These are phyloP conservation scores for Ceyx melanurus DNA, from an alignment of 2,113 vertebrate genomes.

Conservation along the genomic window DNA sequence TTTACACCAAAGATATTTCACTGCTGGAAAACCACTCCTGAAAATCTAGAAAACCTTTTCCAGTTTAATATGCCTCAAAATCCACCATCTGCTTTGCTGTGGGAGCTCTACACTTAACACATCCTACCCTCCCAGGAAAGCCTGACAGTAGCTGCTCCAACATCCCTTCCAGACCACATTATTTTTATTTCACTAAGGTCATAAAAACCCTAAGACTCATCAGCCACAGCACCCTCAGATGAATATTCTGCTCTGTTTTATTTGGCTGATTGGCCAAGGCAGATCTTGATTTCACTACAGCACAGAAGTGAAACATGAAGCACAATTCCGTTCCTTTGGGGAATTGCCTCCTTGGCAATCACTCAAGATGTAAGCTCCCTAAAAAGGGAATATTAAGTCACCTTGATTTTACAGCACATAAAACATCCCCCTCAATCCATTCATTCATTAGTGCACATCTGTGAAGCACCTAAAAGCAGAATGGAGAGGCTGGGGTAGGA, in stretches of 20 bases:
- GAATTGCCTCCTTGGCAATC: not conserved
- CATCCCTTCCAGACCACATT: constrained; percentile 4
- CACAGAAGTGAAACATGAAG: constrained; percentile 28
- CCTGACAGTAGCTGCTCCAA: constrained; percentile 12
- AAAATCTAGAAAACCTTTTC: not conserved
- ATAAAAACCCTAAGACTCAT: not conserved
- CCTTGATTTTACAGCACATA: constrained; percentile 44
- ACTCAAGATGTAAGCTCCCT: not conserved
- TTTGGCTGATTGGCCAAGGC: constrained; percentile 38
- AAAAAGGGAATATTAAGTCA: not conserved
- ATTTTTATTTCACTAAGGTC: constrained; percentile 42
- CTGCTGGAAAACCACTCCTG: not conserved
- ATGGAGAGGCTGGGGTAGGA: not conserved
- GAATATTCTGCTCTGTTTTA: constrained; percentile 26
- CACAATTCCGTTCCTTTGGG: constrained; percentile 23
- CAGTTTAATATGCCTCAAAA: not conserved
- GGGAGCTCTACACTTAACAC: not conserved
- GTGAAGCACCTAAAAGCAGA: constrained; percentile 34
- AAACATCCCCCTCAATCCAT: constrained; percentile 21
- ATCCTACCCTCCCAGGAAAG: not conserved
- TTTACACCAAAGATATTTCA: not conserved
- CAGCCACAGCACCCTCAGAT: constrained; percentile 27
- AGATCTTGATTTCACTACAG: constrained; percentile 12
- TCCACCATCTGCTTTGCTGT: not conserved
- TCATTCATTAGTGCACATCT: constrained; percentile 36